Evolutionary conservation across 2,113 vertebrate genomes (phyloP).

Genomic region (Pelecanoides urinatrix): DNA sequence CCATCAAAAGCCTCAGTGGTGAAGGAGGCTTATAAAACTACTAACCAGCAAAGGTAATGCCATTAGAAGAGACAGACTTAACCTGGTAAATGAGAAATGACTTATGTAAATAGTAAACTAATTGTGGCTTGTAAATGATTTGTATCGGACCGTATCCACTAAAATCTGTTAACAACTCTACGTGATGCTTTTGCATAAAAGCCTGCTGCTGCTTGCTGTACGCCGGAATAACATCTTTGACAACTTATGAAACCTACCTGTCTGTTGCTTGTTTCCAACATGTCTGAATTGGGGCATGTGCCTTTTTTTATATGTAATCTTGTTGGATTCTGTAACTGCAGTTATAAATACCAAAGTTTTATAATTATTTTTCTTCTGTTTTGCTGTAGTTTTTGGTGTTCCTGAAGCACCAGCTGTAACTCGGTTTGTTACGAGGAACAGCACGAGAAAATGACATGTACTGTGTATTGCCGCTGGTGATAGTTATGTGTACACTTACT

Average conservation of each 20-base stretch:
- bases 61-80: constrained; percentile 75
- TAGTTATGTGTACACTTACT: constrained; percentile 25
- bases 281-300: constrained; percentile 78
- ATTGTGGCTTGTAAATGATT: constrained; percentile 93
- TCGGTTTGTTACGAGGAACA: constrained; percentile 66
- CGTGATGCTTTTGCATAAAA: constrained; percentile 86
- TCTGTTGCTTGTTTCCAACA: constrained; percentile 72
- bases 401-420: constrained; percentile 63
- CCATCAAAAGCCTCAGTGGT: constrained; percentile 67
- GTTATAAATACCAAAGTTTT: constrained; percentile 62
- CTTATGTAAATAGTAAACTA: constrained; percentile 97
- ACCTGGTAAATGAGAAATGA: constrained; percentile 76
- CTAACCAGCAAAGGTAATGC: constrained; percentile 86
- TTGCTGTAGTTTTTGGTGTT: constrained; percentile 67
- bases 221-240: constrained; percentile 84
- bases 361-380: constrained; percentile 67
- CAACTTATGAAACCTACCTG: constrained; percentile 69
- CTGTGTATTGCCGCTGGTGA: constrained; percentile 65
- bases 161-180: constrained; percentile 87
- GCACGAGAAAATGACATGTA: constrained; percentile 58
- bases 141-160: constrained; percentile 82
- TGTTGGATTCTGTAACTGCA: constrained; percentile 68
- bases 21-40: constrained; percentile 86
- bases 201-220: constrained; percentile 90
- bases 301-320: constrained; percentile 75